phyloP scores from a whole-genome alignment of 2,888 invertebrate species.

The Nyleta sp. region DNA sequence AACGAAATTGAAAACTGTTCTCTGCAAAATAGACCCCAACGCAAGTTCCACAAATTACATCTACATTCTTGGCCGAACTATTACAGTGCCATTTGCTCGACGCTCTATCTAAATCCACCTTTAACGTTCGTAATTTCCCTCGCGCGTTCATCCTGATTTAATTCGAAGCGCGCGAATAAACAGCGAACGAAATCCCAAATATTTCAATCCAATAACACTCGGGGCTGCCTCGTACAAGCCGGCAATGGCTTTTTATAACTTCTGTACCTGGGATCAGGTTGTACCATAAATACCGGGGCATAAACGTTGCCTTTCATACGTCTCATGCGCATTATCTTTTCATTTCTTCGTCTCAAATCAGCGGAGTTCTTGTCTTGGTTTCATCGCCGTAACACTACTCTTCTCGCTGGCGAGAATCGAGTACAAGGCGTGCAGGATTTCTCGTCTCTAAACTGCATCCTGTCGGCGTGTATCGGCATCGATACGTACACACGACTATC shows the following conservation, averaged over 20 bases:
- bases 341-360: slow-evolving; percentile 56
- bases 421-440: slow-evolving; percentile 64
- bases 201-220: slow-evolving; percentile 40
- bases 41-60: too few species aligned
- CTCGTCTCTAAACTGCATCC: slow-evolving; percentile 67
- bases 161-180: slow-evolving; percentile 15
- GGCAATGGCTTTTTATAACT: slow-evolving; percentile 25
- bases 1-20: too few species aligned
- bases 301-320: slow-evolving; percentile 49
- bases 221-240: slow-evolving; percentile 18
- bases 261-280: slow-evolving; percentile 28
- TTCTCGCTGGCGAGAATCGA: slow-evolving; percentile 54
- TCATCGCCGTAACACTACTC: slow-evolving; percentile 56
- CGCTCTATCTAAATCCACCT: slow-evolving; percentile 4
- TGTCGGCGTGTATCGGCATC: slow-evolving; percentile 58
- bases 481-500: slow-evolving; percentile 56
- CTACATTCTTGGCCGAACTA: too few species aligned
- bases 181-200: slow-evolving; percentile 29
- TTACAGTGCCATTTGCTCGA: not conserved
- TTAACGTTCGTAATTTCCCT: not conserved
- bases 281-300: slow-evolving; percentile 47
- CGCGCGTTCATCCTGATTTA: slow-evolving; percentile 38
- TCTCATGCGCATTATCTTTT: slow-evolving; percentile 56
- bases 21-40: too few species aligned
- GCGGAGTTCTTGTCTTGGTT: slow-evolving; percentile 46